Conservation (phyloP, 2,888 invertebrate genomes). For the Agrotis puta region DNA sequence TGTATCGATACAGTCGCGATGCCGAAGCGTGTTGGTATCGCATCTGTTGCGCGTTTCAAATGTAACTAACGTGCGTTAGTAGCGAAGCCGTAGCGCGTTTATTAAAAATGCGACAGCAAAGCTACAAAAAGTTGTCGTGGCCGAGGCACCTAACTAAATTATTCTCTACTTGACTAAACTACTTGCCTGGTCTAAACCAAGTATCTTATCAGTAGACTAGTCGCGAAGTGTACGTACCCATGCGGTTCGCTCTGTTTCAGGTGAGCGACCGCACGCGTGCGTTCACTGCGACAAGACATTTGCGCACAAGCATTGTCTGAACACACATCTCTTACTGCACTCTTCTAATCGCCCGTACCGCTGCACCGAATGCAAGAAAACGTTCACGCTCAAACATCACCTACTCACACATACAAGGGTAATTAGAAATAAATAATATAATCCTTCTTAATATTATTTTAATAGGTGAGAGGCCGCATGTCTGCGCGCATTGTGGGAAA, state of each 20-base stretch:
- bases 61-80: no score
- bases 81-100: no score
- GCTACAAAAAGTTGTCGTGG: no score
- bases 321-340: slow-evolving; percentile 94
- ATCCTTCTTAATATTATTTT: slow-evolving; percentile 65
- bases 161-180: no score
- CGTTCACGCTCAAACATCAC: slow-evolving; percentile 95
- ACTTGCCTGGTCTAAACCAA: background rate
- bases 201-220: background rate
- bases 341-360: slow-evolving; percentile 95
- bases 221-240: slow-evolving; percentile 62
- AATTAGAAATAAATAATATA: slow-evolving; percentile 77
- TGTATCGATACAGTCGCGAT: no score
- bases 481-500: slow-evolving; percentile 95
- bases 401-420: slow-evolving; percentile 94
- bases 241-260: slow-evolving; percentile 81
- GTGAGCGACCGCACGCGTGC: slow-evolving; percentile 93
- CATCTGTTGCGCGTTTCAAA: no score
- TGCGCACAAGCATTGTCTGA: slow-evolving; percentile 95
- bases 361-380: slow-evolving; percentile 95
- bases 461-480: slow-evolving; percentile 94
- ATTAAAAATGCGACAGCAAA: no score
- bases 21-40: no score
- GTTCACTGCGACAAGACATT: slow-evolving; percentile 94
- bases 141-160: no score